Evolutionary conservation across 2,797 vertebrate genomes (phyloP).

Genomic region (Strix occidentalis): DNA sequence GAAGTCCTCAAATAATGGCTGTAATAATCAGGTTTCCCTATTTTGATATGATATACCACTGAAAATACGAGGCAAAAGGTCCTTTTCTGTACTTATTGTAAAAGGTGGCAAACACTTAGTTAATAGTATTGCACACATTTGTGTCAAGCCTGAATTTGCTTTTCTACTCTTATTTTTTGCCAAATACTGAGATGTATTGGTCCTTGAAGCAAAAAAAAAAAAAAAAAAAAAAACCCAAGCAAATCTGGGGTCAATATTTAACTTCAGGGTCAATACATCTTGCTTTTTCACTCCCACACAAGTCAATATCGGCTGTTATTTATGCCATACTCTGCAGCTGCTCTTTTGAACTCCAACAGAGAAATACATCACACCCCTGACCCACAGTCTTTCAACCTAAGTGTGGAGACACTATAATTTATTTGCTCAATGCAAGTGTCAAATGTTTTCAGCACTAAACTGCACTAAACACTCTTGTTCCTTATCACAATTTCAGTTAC

Average conservation of each 20-base stretch:
- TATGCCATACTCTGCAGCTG: slow-evolving; percentile 36
- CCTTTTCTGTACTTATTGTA: background rate
- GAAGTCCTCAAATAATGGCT: background rate
- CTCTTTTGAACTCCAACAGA: slow-evolving; percentile 49
- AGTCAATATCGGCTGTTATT: slow-evolving; percentile 36
- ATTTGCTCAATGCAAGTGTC: slow-evolving; percentile 21
- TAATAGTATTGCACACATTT: background rate
- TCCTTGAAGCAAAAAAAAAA: background rate
- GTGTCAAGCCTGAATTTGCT: background rate
- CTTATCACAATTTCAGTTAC: background rate
- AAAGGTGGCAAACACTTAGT: background rate
- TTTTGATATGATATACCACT: background rate
- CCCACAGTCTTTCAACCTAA: slow-evolving; percentile 2
- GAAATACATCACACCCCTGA: slow-evolving; percentile 32
- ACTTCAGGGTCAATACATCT: slow-evolving; percentile 28
- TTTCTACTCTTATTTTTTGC: background rate
- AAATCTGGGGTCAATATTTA: slow-evolving; percentile 39
- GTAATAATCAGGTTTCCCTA: background rate
- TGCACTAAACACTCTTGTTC: background rate
- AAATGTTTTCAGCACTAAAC: slow-evolving; percentile 5
- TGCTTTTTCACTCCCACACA: slow-evolving; percentile 4
- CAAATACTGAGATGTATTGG: background rate
- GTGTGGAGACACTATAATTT: slow-evolving; percentile 4
- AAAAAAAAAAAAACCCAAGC: background rate
- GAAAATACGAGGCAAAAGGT: background rate